A percentile compares a stretch with the other conserved stretches of the same genome.
phyloP scores from a whole-genome alignment of 2,113 vertebrate genomes.

The Paedocypris sp. region DNA sequence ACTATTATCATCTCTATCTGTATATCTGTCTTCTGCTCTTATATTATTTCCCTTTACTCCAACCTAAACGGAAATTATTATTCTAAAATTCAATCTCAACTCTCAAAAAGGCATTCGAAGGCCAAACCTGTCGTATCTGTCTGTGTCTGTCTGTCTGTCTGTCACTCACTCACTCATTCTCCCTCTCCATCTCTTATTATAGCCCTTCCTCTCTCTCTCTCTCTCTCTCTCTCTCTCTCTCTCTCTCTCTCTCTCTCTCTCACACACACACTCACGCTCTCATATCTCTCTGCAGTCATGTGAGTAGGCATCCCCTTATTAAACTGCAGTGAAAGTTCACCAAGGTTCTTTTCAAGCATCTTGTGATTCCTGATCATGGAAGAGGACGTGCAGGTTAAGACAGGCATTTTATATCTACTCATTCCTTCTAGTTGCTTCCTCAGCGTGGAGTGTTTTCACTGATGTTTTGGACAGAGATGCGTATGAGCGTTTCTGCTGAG shows the following conservation, averaged over 20 bases:
- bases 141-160: no score
- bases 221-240: background rate
- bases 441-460: background rate
- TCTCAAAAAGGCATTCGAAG: no score
- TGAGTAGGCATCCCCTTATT: background rate
- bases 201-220: background rate
- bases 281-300: background rate
- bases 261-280: background rate
- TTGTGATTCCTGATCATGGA: background rate
- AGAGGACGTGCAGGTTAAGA: background rate
- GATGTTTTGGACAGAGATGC: conserved; percentile 2
- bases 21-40: no score
- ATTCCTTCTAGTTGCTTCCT: background rate
- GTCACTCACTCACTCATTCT: background rate
- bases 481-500: background rate
- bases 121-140: no score
- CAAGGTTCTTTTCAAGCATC: background rate
- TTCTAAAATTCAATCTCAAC: no score
- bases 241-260: background rate
- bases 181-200: background rate
- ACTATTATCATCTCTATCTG: no score
- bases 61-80: no score
- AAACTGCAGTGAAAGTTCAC: background rate
- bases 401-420: background rate
- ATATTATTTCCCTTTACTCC: no score